Conservation (phyloP, 2,113 vertebrate genomes). For the Mobula birostris region DNA sequence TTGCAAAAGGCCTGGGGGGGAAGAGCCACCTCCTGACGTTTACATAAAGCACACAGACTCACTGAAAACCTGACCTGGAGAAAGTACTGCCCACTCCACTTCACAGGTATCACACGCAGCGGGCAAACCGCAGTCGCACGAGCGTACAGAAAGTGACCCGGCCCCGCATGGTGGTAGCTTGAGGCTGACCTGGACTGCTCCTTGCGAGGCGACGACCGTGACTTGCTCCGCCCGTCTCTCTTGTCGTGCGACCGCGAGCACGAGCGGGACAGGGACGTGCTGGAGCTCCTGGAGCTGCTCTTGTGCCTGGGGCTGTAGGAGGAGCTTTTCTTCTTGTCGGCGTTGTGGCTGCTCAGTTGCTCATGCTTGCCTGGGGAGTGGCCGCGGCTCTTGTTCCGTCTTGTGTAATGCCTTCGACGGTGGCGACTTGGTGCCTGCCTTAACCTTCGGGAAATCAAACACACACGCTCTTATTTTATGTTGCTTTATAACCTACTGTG, state of each 20-base stretch:
- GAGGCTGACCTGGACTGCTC: constrained; percentile 59
- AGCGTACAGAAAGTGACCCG: neutral
- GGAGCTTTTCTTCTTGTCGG: constrained; percentile 70
- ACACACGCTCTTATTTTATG: neutral
- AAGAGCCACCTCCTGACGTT: too few relatives aligned
- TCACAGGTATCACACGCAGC: neutral
- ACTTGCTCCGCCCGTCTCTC: constrained; percentile 52
- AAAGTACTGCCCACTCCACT: neutral
- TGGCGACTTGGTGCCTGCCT: constrained; percentile 54
- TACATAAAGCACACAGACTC: neutral
- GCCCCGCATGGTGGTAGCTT: too few relatives aligned
- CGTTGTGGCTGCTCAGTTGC: constrained; percentile 59
- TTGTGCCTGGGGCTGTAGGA: constrained; percentile 64
- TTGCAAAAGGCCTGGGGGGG: too few relatives aligned
- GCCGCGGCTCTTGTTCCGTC: constrained; percentile 64
- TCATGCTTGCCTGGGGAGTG: constrained; percentile 57
- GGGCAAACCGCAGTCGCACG: neutral
- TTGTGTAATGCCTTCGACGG: constrained; percentile 54
- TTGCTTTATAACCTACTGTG: neutral
- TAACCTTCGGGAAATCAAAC: neutral
- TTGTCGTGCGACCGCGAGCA: constrained; percentile 66
- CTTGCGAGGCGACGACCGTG: constrained; percentile 57
- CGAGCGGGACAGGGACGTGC: constrained; percentile 71
- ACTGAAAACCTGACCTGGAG: neutral
- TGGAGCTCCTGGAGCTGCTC: constrained; percentile 85